Conservation (phyloP, 2,888 invertebrate genomes). For the Acanthosepion lycidas region DNA sequence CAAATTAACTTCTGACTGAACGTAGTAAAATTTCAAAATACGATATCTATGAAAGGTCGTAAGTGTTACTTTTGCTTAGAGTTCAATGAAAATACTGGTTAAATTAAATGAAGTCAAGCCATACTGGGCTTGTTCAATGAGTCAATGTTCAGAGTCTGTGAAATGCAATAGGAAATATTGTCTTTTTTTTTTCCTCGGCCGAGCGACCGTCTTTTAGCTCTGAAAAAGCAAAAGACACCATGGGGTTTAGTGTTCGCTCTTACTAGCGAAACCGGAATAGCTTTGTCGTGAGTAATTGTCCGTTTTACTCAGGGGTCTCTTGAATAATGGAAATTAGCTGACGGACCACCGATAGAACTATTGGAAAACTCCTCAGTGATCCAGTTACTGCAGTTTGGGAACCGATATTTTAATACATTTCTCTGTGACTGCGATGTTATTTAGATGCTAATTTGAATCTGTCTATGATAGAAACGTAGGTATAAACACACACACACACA, state of each 20-base stretch:
- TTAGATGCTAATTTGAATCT: neutral
- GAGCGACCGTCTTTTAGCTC: neutral
- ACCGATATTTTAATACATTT: neutral
- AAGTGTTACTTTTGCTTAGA: neutral
- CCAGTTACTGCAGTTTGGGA: slow-evolving; percentile 33
- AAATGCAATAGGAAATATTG: neutral
- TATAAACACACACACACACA: neutral
- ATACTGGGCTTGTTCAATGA: neutral
- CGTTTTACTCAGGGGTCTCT: slow-evolving; percentile 21
- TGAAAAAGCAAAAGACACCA: slow-evolving; percentile 4
- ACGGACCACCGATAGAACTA: neutral
- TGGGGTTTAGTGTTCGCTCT: neutral
- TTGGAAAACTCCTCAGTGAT: neutral
- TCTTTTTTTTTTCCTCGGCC: neutral
- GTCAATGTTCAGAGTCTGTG: neutral
- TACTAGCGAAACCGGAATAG: neutral
- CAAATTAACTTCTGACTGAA: neutral
- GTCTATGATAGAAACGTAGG: neutral
- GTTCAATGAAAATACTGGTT: neutral
- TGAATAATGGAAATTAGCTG: slow-evolving; percentile 1
- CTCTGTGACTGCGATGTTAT: neutral
- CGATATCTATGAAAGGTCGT: neutral
- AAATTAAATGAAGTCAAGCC: neutral
- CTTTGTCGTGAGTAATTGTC: slow-evolving; percentile 22
- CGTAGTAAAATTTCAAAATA: neutral